These are phyloP conservation scores for Gnatocerus cornutus DNA, from an alignment of 2,888 invertebrate species.

Conservation along the genomic window DNA sequence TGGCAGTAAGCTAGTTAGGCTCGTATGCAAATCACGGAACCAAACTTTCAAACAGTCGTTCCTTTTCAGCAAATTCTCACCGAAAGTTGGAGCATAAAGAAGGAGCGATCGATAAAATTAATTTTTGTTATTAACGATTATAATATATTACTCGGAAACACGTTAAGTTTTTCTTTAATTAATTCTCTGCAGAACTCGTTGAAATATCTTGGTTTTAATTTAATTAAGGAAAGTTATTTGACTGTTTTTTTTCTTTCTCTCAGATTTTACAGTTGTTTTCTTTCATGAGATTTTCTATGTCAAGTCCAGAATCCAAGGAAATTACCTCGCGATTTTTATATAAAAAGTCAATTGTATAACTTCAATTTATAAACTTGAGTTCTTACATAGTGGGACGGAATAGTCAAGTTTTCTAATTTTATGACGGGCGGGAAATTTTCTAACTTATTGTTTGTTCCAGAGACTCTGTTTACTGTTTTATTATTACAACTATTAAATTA, in stretches of 20 bases:
- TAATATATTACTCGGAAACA: constrained; percentile 68
- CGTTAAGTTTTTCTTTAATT: constrained; percentile 68
- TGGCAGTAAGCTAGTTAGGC: constrained; percentile 46
- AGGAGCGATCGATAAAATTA: constrained; percentile 67
- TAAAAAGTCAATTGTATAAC: constrained; percentile 39
- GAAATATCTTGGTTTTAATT: constrained; percentile 67
- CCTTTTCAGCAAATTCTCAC: constrained; percentile 41
- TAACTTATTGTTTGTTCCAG: not conserved
- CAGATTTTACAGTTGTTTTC: constrained; percentile 55
- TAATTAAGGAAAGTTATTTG: constrained; percentile 66
- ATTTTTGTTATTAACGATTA: constrained; percentile 71
- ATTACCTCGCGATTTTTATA: constrained; percentile 37
- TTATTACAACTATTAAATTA: not conserved
- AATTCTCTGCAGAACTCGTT: constrained; percentile 61
- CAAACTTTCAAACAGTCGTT: constrained; percentile 41
- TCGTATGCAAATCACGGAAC: constrained; percentile 34
- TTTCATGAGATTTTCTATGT: constrained; percentile 47
- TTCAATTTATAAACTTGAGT: constrained; percentile 21
- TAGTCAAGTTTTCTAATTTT: not conserved
- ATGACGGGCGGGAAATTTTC: not conserved
- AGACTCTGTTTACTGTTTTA: not conserved
- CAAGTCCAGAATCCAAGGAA: constrained; percentile 40
- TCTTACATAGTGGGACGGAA: no score
- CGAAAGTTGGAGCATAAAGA: constrained; percentile 49
- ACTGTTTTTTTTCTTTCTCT: constrained; percentile 53